Evolutionary conservation across 2,797 vertebrate genomes (phyloP).

Genomic region (Onychomys leucogaster): DNA sequence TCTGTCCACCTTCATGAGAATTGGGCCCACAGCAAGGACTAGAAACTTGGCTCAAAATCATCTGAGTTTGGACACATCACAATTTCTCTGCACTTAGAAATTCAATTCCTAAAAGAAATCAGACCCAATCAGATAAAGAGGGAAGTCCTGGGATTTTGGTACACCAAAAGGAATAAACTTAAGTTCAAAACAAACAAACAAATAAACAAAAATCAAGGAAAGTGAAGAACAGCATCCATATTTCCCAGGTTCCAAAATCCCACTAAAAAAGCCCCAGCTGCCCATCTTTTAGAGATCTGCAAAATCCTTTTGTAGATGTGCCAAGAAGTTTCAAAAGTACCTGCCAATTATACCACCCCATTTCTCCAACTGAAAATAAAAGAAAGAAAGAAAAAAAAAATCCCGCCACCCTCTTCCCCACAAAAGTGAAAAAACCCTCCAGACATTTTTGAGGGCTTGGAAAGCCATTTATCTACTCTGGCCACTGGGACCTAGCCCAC

Average conservation of each 20-base stretch:
- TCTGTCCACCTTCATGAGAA: not conserved
- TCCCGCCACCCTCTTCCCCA: not conserved
- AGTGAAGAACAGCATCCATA: constrained; percentile 53
- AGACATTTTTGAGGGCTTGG: constrained; percentile 29
- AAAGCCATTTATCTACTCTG: not conserved
- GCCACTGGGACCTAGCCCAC: not conserved
- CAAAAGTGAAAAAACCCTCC: not conserved
- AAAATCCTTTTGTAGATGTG: not conserved
- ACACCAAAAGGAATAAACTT: not conserved
- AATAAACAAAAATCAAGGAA: not conserved
- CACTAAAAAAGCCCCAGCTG: not conserved
- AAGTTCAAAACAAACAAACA: not conserved
- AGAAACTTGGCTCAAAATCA: not conserved
- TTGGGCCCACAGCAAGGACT: not conserved
- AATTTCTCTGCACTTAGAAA: constrained; percentile 39
- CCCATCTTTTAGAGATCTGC: constrained; percentile 48
- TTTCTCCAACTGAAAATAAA: constrained; percentile 64
- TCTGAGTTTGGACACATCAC: not conserved
- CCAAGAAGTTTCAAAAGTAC: constrained; percentile 49
- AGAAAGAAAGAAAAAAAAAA: not conserved
- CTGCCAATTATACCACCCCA: constrained; percentile 29
- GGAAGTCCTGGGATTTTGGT: constrained; percentile 17
- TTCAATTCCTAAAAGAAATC: constrained; percentile 57
- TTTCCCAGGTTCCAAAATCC: constrained; percentile 58
- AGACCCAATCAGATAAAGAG: constrained; percentile 51